These are phyloP conservation scores for Enteromius fasciolatus DNA, from an alignment of 2,797 vertebrate genomes.

Conservation along the genomic window DNA sequence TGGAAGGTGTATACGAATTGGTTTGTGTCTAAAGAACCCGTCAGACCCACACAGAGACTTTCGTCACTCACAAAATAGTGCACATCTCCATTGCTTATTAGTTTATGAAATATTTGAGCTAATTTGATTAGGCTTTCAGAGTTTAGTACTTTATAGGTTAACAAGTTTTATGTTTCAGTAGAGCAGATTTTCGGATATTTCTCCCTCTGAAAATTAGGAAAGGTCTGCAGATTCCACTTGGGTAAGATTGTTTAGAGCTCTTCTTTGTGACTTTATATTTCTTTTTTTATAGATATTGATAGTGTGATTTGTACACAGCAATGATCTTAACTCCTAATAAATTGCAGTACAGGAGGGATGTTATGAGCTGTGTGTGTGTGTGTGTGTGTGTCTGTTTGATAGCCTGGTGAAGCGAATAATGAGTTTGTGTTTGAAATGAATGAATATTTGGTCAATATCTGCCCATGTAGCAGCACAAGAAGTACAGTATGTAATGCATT, in stretches of 20 bases:
- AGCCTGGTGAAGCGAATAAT: neutral
- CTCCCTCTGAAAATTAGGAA: neutral
- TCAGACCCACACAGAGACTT: neutral
- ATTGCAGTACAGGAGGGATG: neutral
- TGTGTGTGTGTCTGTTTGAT: neutral
- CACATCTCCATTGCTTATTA: neutral
- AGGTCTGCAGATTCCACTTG: neutral
- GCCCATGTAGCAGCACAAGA: slow-evolving; percentile 15
- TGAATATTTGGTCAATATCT: neutral
- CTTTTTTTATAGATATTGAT: slow-evolving; percentile 5
- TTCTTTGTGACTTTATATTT: slow-evolving; percentile 5
- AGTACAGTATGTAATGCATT: slow-evolving; percentile 3
- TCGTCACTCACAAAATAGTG: neutral
- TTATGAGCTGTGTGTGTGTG: neutral
- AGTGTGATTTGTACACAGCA: neutral
- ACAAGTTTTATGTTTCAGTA: neutral
- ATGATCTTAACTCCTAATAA: slow-evolving; percentile 22
- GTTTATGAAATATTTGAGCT: neutral
- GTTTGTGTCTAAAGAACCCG: neutral
- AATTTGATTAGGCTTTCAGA: neutral
- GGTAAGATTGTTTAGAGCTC: neutral
- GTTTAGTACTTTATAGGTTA: neutral
- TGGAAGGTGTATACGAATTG: neutral
- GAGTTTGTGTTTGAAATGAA: slow-evolving; percentile 1
- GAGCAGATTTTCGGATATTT: neutral